These are phyloP conservation scores for Tetheella fluctuosa DNA, from an alignment of 2,888 invertebrate genomes.

Conservation along the genomic window DNA sequence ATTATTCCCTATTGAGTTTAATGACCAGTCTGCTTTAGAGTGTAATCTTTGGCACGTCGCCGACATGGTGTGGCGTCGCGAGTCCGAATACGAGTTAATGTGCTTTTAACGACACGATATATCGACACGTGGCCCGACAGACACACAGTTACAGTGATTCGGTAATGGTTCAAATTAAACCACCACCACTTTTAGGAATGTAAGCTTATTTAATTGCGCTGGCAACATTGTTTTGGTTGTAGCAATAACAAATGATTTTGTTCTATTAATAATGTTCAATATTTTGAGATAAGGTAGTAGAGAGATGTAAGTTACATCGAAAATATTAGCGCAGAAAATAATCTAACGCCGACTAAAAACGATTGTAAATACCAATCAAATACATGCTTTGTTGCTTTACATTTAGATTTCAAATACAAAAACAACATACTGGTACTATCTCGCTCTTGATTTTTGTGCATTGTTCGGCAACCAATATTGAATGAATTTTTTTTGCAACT, in stretches of 20 bases:
- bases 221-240: not conserved
- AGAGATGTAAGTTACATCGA: too few relatives aligned
- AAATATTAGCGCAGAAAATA: too few relatives aligned
- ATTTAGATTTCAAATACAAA: too few relatives aligned
- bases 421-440: too few relatives aligned
- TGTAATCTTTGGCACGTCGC: conserved; percentile 17
- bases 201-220: not conserved
- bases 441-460: too few relatives aligned
- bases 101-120: conserved; percentile 63
- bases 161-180: conserved; percentile 44
- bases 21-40: conserved; percentile 8
- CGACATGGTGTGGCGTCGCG: conserved; percentile 19
- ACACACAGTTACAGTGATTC: conserved; percentile 25
- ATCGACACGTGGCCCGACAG: conserved; percentile 50
- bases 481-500: too few relatives aligned
- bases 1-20: too few relatives aligned
- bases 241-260: not conserved
- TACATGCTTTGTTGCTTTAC: too few relatives aligned
- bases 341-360: too few relatives aligned
- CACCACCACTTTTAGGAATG: conserved; percentile 20
- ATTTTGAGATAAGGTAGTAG: too few relatives aligned
- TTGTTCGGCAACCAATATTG: too few relatives aligned
- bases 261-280: not conserved
- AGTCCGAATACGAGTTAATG: conserved; percentile 59
- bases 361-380: too few relatives aligned